Evolutionary conservation across 2,113 vertebrate genomes (phyloP).

Genomic region (Amblyornis subalaris): DNA sequence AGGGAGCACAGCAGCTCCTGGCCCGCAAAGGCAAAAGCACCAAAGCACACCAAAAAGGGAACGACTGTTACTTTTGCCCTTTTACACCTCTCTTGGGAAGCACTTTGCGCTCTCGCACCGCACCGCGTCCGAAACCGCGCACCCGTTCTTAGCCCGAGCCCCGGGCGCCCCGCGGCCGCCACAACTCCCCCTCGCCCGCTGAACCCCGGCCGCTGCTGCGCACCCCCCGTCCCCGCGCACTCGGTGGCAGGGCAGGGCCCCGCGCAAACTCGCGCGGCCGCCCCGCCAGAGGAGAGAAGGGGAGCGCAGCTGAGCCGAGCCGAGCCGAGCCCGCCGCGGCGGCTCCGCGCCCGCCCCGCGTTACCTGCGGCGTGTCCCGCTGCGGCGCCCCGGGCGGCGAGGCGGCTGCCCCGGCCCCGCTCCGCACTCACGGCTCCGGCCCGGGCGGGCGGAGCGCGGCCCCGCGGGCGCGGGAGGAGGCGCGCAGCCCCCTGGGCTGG

Average conservation of each 20-base stretch:
- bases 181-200: no score
- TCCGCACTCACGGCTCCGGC: not conserved
- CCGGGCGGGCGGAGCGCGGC: not conserved
- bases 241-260: not conserved
- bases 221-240: not conserved
- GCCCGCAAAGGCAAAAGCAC: not conserved
- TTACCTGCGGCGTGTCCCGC: not conserved
- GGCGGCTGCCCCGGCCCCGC: not conserved
- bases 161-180: not conserved
- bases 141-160: fast-evolving
- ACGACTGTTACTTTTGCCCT: not conserved
- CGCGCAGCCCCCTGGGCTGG: not conserved
- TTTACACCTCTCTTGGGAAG: not conserved
- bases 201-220: no score
- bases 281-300: not conserved
- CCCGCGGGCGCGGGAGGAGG: not conserved
- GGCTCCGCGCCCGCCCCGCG: not conserved
- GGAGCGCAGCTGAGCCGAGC: not conserved
- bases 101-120: not conserved
- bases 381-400: not conserved
- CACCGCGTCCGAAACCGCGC: not conserved
- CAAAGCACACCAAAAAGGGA: no score
- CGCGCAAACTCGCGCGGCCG: not conserved
- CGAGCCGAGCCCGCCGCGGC: not conserved
- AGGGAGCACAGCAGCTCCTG: not conserved